phyloP scores from a whole-genome alignment of 2,113 vertebrate genomes.

The Cnemophilus loriae region DNA sequence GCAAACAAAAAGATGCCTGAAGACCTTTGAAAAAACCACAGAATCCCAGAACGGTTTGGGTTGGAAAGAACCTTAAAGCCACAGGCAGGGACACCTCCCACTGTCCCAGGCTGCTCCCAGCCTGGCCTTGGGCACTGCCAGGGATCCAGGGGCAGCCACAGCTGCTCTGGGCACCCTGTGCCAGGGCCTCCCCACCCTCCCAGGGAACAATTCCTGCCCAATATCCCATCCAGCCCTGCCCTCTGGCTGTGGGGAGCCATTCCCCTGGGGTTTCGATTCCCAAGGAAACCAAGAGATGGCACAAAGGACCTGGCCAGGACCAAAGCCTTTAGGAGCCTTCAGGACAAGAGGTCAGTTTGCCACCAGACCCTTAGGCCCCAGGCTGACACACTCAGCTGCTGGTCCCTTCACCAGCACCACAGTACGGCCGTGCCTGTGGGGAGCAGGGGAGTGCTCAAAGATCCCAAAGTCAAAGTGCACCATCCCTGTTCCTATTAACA shows the following conservation, averaged over 20 bases:
- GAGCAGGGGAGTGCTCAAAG: not conserved
- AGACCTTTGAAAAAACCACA: not conserved
- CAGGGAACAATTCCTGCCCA: not conserved
- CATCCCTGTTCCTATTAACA: not conserved
- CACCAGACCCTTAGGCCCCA: not conserved
- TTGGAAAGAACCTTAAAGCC: not conserved
- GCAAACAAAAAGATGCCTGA: not conserved
- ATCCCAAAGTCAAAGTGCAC: not conserved
- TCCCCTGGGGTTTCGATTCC: not conserved
- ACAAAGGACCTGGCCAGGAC: not conserved
- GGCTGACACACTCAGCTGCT: not conserved
- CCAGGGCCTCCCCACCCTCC: not conserved
- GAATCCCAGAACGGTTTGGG: not conserved
- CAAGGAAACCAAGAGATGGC: not conserved
- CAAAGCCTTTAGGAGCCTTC: not conserved
- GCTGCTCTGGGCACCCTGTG: not conserved
- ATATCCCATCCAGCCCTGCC: rapidly evolving
- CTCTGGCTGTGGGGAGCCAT: not conserved
- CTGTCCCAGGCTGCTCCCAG: not conserved
- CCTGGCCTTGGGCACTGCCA: not conserved
- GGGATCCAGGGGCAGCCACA: not conserved
- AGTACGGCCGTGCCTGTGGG: rapidly evolving
- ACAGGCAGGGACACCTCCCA: not conserved
- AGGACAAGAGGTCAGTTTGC: not conserved
- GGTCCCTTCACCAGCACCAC: not conserved